Evolutionary conservation across 2,797 vertebrate genomes (phyloP).

Genomic region (Ispidina lecontei): DNA sequence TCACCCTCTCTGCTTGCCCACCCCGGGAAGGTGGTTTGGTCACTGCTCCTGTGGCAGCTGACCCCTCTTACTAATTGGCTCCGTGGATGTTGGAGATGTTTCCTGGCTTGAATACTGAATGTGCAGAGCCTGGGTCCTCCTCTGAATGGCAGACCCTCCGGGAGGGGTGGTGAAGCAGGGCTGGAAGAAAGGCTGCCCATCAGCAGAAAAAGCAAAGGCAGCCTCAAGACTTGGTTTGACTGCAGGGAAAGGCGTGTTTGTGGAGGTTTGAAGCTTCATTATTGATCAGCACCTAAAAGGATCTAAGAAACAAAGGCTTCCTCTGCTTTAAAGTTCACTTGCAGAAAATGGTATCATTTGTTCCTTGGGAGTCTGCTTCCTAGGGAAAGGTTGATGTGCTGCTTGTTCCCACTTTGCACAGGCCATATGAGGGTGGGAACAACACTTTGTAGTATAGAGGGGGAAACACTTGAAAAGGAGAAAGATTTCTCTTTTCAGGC

Average conservation of each 20-base stretch:
- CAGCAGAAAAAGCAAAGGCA: neutral
- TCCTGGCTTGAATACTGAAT: neutral
- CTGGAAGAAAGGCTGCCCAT: conserved; percentile 29
- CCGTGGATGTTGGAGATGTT: neutral
- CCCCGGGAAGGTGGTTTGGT: neutral
- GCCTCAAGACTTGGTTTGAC: neutral
- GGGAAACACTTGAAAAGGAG: conserved; percentile 16
- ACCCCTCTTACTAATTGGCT: conserved; percentile 16
- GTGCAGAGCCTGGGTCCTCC: neutral
- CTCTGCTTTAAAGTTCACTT: conserved; percentile 50
- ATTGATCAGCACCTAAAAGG: conserved; percentile 65
- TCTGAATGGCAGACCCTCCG: neutral
- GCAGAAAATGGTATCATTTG: neutral
- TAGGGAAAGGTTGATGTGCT: neutral
- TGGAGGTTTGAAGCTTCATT: neutral
- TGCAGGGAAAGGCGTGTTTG: neutral
- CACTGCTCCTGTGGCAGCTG: rapidly evolving
- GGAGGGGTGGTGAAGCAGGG: neutral
- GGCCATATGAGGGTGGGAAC: neutral
- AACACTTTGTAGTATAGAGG: neutral
- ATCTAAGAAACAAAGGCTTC: conserved; percentile 57
- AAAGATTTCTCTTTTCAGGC: neutral
- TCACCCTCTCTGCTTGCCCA: neutral
- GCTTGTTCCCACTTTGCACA: neutral
- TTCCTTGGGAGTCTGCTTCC: conserved; percentile 2